phyloP scores from a whole-genome alignment of 2,888 invertebrate genomes.

The Lysandra coridon region DNA sequence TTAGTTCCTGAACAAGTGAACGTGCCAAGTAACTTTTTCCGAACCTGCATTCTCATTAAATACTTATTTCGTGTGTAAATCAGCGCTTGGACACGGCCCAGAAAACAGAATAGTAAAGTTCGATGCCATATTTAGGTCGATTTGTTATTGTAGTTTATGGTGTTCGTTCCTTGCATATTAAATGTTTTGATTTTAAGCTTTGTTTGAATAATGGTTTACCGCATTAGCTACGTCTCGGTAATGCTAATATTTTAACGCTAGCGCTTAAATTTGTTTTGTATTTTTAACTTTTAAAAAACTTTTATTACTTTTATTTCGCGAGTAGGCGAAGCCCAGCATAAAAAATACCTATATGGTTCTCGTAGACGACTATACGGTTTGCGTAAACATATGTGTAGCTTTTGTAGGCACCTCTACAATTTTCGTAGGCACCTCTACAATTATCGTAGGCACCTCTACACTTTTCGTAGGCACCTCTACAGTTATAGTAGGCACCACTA shows the following conservation, averaged over 20 bases:
- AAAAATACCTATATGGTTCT: too few species aligned
- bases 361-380: too few species aligned
- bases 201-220: slow-evolving; percentile 29
- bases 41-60: slow-evolving; percentile 48
- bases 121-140: slow-evolving; percentile 61
- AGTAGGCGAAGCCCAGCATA: too few species aligned
- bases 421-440: too few species aligned
- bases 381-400: too few species aligned
- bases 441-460: too few species aligned
- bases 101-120: slow-evolving; percentile 54
- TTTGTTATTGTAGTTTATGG: slow-evolving; percentile 52
- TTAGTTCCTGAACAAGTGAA: slow-evolving; percentile 4
- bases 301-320: background rate
- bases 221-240: slow-evolving; percentile 22
- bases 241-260: slow-evolving; percentile 20
- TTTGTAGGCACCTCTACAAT: too few species aligned
- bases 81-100: slow-evolving; percentile 59
- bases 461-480: too few species aligned
- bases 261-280: background rate
- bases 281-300: background rate
- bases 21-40: slow-evolving; percentile 35
- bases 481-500: too few species aligned
- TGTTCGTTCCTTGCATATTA: slow-evolving; percentile 38
- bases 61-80: slow-evolving; percentile 49
- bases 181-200: slow-evolving; percentile 31